phyloP scores from a whole-genome alignment of 2,113 vertebrate genomes.

The Arizona elegans region DNA sequence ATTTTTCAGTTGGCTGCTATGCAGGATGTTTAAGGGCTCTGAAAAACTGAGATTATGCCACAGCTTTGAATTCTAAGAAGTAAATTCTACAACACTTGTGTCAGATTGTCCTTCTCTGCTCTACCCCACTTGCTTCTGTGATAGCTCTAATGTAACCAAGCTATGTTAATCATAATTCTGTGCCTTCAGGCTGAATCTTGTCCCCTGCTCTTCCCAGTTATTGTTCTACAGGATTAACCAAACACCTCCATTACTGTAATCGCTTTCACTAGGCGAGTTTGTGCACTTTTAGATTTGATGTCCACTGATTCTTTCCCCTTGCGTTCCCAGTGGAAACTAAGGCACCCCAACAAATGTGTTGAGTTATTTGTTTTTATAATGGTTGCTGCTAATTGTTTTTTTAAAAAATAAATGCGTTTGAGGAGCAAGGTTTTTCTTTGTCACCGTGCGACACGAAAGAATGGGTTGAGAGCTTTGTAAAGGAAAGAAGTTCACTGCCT shows the following conservation, averaged over 20 bases:
- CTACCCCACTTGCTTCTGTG: slow-evolving; percentile 46
- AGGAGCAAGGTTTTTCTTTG: background rate
- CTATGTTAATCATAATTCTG: slow-evolving; percentile 43
- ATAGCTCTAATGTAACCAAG: slow-evolving; percentile 52
- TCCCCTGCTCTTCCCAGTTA: background rate
- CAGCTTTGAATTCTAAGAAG: background rate
- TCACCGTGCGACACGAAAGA: background rate
- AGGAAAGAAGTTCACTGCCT: background rate
- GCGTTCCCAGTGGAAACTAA: background rate
- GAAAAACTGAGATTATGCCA: background rate
- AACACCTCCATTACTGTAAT: background rate
- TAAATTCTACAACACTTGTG: background rate
- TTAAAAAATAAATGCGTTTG: background rate
- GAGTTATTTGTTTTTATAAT: background rate
- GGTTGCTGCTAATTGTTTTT: background rate
- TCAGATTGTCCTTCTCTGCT: background rate
- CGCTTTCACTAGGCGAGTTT: background rate
- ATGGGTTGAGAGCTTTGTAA: background rate
- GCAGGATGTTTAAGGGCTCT: background rate
- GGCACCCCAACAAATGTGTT: background rate
- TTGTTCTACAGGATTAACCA: background rate
- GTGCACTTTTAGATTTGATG: background rate
- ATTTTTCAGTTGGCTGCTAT: background rate
- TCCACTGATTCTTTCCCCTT: background rate
- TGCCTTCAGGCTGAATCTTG: slow-evolving; percentile 62